phyloP scores from a whole-genome alignment of 2,888 invertebrate species.

The Thecophora atra region DNA sequence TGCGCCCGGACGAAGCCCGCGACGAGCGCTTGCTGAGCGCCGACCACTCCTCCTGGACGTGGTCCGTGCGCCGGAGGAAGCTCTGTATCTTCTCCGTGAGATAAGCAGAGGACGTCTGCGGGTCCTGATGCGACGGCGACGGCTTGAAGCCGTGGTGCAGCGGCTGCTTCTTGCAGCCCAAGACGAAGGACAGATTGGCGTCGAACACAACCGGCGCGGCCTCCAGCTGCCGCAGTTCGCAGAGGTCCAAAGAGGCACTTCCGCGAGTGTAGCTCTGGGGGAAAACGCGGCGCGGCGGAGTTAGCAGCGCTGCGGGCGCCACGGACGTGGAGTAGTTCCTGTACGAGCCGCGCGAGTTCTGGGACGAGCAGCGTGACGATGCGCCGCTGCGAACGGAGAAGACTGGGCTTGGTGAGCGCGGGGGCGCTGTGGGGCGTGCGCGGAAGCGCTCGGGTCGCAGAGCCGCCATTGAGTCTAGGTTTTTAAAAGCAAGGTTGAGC shows the following conservation, averaged over 20 bases:
- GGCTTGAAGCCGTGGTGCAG: conserved; percentile 76
- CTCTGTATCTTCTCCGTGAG: conserved; percentile 80
- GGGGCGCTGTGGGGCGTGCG: conserved; percentile 52
- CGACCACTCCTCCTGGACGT: conserved; percentile 88
- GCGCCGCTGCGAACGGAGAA: conserved; percentile 53
- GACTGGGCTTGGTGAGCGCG: conserved; percentile 72
- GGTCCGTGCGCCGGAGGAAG: conserved; percentile 84
- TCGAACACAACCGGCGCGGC: conserved; percentile 83
- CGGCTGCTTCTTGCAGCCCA: conserved; percentile 78
- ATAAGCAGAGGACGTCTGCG: conserved; percentile 80
- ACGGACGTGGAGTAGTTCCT: conserved; percentile 39
- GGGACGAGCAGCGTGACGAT: conserved; percentile 55
- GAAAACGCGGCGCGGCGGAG: conserved; percentile 73
- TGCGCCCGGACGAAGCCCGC: conserved; percentile 48
- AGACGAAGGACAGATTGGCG: conserved; percentile 81
- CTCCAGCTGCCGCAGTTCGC: conserved; percentile 74
- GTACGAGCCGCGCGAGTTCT: conserved; percentile 52
- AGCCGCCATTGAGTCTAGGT: conserved; percentile 46
- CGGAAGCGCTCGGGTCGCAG: conserved; percentile 51
- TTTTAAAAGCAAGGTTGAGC: conserved; percentile 54
- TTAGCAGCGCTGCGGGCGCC: conserved; percentile 29
- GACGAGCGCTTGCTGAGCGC: conserved; percentile 71
- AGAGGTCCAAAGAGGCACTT: conserved; percentile 68
- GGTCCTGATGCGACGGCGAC: conserved; percentile 79
- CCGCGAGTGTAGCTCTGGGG: conserved; percentile 71